Evolutionary conservation across 2,797 vertebrate species (phyloP).

Genomic region (Poecilia gillii): DNA sequence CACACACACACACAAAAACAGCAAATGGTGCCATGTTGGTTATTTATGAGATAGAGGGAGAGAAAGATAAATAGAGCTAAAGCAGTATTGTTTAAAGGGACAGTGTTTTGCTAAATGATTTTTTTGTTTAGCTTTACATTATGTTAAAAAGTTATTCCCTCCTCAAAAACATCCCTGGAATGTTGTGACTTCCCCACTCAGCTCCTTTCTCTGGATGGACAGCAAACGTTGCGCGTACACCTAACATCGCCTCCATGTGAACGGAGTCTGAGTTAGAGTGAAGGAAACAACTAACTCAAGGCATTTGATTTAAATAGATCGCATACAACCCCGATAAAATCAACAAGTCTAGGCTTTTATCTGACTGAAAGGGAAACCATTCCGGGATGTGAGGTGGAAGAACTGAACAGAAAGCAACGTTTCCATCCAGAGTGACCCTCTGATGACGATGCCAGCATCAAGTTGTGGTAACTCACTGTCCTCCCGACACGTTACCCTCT

Average conservation of each 20-base stretch:
- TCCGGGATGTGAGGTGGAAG: too few relatives aligned
- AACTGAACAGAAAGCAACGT: conserved; percentile 2
- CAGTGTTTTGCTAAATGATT: too few relatives aligned
- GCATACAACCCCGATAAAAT: not conserved
- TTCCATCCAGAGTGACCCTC: conserved; percentile 18
- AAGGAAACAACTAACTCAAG: not conserved
- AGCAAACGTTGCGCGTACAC: not conserved
- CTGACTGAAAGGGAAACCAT: not conserved
- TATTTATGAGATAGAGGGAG: too few relatives aligned
- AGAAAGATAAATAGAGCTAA: too few relatives aligned
- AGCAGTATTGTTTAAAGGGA: too few relatives aligned
- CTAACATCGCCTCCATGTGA: not conserved
- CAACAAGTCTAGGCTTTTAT: not conserved
- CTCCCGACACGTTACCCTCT: conserved; percentile 35
- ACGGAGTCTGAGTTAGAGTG: not conserved
- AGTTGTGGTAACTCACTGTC: conserved; percentile 40
- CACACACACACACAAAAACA: too few relatives aligned
- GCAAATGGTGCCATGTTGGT: too few relatives aligned
- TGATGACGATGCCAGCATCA: conserved; percentile 21
- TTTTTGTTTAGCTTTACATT: too few relatives aligned
- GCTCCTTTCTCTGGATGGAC: too few relatives aligned
- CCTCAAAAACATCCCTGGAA: too few relatives aligned
- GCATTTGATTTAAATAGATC: not conserved
- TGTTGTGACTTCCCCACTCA: too few relatives aligned
- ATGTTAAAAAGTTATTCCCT: too few relatives aligned